Conservation (phyloP, 1,140 invertebrate genomes). For the Sycophaga agraensis region DNA sequence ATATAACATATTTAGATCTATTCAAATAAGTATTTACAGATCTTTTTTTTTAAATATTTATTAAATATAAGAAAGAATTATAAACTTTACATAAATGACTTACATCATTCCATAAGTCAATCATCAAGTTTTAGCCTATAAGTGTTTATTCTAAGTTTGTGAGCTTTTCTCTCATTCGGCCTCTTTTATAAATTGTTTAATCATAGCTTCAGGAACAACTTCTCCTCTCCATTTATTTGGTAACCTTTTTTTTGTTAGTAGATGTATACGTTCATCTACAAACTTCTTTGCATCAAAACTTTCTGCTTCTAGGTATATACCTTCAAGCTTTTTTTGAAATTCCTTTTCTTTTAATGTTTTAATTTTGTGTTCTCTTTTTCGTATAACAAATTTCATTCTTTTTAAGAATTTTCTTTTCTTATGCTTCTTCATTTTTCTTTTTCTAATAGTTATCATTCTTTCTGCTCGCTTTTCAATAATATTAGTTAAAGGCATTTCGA, state of each 20-base stretch:
- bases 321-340: slow-evolving; percentile 71
- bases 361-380: slow-evolving; percentile 69
- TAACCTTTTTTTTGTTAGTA: slow-evolving; percentile 65
- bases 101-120: not conserved
- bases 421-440: slow-evolving; percentile 84
- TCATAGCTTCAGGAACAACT: slow-evolving; percentile 65
- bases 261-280: slow-evolving; percentile 64
- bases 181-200: slow-evolving; percentile 56
- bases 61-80: not conserved
- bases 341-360: slow-evolving; percentile 72
- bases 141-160: slow-evolving; percentile 13
- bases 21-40: too few relatives aligned
- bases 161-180: slow-evolving; percentile 26
- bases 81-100: slow-evolving; percentile 1
- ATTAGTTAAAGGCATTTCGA: slow-evolving; percentile 42
- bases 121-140: slow-evolving; percentile 22
- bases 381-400: slow-evolving; percentile 73
- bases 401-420: slow-evolving; percentile 78
- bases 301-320: slow-evolving; percentile 70
- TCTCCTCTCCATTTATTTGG: slow-evolving; percentile 68
- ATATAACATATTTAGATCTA: too few relatives aligned
- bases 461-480: slow-evolving; percentile 66
- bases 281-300: slow-evolving; percentile 75
- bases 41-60: not conserved
- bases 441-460: slow-evolving; percentile 74